Conservation (phyloP, 2,113 vertebrate species). For the Otocyon megalotis region DNA sequence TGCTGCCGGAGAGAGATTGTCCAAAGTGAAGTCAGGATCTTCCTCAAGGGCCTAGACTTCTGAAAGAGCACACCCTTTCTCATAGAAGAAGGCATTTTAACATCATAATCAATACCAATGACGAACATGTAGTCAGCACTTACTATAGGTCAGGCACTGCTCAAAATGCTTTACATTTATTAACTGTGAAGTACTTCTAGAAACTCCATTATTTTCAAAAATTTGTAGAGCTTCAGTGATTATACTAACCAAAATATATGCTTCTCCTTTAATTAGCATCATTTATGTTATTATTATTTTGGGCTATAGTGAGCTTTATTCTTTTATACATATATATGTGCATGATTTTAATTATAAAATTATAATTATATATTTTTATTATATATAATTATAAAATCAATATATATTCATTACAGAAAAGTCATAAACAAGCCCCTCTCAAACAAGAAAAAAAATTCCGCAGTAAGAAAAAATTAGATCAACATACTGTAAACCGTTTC, state of each 20-base stretch:
- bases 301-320: background rate
- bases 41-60: background rate
- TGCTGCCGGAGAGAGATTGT: background rate
- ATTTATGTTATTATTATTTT: background rate
- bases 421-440: background rate
- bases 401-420: background rate
- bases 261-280: background rate
- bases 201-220: background rate
- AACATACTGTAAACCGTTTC: background rate
- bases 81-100: conserved; percentile 30
- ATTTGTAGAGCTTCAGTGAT: background rate
- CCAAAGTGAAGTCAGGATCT: background rate
- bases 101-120: background rate
- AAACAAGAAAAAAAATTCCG: background rate
- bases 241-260: background rate
- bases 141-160: background rate
- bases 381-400: background rate
- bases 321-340: background rate
- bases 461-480: background rate
- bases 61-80: background rate
- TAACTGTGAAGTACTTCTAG: background rate
- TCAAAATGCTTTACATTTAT: conserved; percentile 49
- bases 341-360: background rate
- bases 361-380: background rate
- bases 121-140: background rate